These are phyloP conservation scores for Prunella himalayana DNA, from an alignment of 2,113 vertebrate species.

Conservation along the genomic window DNA sequence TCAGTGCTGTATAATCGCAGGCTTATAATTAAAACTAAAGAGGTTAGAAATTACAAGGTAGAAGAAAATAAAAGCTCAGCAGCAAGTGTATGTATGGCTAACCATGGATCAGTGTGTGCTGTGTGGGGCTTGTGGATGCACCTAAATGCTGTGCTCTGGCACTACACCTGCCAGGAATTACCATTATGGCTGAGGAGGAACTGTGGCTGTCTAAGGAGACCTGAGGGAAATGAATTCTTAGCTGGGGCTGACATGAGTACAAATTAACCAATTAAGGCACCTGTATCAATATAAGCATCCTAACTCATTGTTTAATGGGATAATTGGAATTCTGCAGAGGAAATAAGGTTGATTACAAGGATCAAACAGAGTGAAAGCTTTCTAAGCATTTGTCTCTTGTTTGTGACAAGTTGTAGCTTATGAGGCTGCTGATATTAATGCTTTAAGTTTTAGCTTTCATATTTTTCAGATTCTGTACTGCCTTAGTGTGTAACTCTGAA, in stretches of 20 bases:
- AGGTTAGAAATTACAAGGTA: background rate
- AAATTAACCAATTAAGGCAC: constrained; percentile 40
- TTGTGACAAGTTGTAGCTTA: background rate
- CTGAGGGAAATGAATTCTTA: background rate
- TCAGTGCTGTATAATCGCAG: background rate
- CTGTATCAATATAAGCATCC: constrained; percentile 48
- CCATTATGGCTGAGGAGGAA: background rate
- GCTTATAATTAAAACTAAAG: background rate
- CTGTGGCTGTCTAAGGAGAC: background rate
- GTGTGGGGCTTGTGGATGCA: background rate
- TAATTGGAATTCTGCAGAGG: constrained; percentile 45
- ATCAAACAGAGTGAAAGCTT: background rate
- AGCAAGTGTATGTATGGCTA: background rate
- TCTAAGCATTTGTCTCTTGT: background rate
- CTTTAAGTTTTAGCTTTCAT: background rate
- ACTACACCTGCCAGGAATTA: background rate
- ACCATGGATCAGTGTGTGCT: background rate
- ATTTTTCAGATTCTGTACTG: background rate
- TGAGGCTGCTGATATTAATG: background rate
- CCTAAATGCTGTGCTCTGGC: background rate
- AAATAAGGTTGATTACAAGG: constrained; percentile 32
- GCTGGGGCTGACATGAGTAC: background rate
- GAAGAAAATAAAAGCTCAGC: background rate
- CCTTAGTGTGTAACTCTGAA: background rate
- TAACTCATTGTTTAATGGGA: constrained; percentile 47